phyloP scores from a whole-genome alignment of 2,113 vertebrate species.

The Prunella fulvescens region DNA sequence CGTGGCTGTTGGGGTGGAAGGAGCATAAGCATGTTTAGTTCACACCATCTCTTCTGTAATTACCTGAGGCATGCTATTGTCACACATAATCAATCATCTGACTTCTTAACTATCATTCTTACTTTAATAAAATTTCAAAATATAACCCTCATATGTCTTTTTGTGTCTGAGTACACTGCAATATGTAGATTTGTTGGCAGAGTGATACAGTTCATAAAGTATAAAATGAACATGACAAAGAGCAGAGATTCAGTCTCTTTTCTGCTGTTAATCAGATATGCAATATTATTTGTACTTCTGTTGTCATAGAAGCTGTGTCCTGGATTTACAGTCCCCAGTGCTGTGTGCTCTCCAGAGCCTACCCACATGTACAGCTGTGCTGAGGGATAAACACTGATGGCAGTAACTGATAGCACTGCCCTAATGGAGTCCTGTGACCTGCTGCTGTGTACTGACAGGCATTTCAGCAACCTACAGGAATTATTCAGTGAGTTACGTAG shows the following conservation, averaged over 20 bases:
- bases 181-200: neutral
- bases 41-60: neutral
- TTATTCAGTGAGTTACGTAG: neutral
- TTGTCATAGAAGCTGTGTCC: neutral
- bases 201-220: neutral
- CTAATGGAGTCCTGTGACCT: neutral
- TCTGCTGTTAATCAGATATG: neutral
- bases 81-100: neutral
- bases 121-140: conserved; percentile 35
- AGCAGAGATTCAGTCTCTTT: neutral
- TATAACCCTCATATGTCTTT: neutral
- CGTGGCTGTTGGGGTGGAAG: neutral
- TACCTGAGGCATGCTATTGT: neutral
- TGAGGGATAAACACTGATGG: neutral
- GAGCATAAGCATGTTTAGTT: neutral
- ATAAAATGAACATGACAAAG: neutral
- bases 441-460: neutral
- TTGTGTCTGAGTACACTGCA: neutral
- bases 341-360: neutral
- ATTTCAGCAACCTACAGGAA: neutral
- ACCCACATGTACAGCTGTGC: neutral
- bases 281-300: neutral
- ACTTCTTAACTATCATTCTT: neutral
- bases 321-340: neutral
- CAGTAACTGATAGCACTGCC: neutral